phyloP scores from a whole-genome alignment of 1,140 invertebrate genomes.

The Kradibia gibbosae region DNA sequence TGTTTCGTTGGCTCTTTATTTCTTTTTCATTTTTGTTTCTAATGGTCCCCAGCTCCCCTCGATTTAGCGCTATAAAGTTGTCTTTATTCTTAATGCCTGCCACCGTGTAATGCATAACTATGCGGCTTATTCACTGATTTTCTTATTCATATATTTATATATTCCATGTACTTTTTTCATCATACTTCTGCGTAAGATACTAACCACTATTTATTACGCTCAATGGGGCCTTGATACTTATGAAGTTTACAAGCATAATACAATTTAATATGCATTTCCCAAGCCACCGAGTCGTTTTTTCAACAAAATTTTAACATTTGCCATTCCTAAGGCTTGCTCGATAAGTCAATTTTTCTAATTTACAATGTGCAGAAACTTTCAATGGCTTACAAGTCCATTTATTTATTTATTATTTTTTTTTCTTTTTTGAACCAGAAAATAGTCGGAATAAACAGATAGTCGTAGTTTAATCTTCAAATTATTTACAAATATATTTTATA shows the following conservation, averaged over 20 bases:
- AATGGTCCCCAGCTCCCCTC: not conserved
- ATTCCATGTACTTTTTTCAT: not conserved
- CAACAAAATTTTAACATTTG: no score
- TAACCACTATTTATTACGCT: not conserved
- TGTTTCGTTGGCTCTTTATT: conserved; percentile 4
- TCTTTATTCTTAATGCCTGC: not conserved
- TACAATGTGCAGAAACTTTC: no score
- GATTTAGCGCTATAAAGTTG: not conserved
- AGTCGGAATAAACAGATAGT: not conserved
- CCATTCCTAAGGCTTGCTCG: no score
- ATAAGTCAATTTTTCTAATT: no score
- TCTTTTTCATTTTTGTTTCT: not conserved
- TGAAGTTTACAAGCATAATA: no score
- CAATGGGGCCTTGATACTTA: no score
- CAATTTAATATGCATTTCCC: no score
- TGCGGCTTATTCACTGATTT: not conserved
- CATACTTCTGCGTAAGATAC: not conserved
- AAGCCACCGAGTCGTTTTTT: no score
- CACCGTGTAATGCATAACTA: not conserved
- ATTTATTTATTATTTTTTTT: no score
- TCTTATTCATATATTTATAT: not conserved
- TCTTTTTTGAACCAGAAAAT: not conserved
- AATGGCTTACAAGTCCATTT: no score
- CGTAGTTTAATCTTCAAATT: not conserved
- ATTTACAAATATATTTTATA: not conserved